phyloP scores from a whole-genome alignment of 1,140 invertebrate genomes.

The Glomeris maerens region DNA sequence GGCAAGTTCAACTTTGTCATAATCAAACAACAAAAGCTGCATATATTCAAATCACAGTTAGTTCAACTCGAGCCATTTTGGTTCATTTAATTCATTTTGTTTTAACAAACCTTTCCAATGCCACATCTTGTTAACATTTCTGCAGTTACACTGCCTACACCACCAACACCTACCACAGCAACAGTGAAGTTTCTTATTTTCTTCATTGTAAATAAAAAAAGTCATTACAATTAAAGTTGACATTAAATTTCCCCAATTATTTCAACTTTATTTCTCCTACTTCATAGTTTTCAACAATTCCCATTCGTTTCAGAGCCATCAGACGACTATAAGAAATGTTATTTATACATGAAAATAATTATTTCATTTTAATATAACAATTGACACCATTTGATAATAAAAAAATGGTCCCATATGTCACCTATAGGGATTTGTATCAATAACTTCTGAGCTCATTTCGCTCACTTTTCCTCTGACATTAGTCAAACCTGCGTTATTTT shows the following conservation, averaged over 20 bases:
- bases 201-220: constrained; percentile 22
- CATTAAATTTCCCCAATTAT: constrained; percentile 12
- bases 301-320: constrained; percentile 98
- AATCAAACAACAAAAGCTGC: constrained; percentile 86
- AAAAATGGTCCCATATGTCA: constrained; percentile 27
- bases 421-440: constrained; percentile 98
- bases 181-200: constrained; percentile 80
- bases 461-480: constrained; percentile 54
- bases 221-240: constrained; percentile 7
- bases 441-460: constrained; percentile 79
- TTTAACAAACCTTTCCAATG: constrained; percentile 77
- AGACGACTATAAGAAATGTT: constrained; percentile 54
- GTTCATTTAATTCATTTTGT: background rate
- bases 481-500: too few species aligned
- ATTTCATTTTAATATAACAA: constrained; percentile 1
- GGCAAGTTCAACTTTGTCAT: constrained; percentile 97
- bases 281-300: constrained; percentile 97
- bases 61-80: background rate
- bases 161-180: constrained; percentile 93
- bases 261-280: constrained; percentile 19
- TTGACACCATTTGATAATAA: background rate
- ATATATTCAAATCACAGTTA: too few species aligned
- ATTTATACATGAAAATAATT: background rate
- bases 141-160: constrained; percentile 96
- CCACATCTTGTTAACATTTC: constrained; percentile 97